Percentiles rank a stretch among this genome's conserved stretches.
Evolutionary conservation across 2,888 invertebrate species (phyloP).

Genomic region (Poecilus cupreus): DNA sequence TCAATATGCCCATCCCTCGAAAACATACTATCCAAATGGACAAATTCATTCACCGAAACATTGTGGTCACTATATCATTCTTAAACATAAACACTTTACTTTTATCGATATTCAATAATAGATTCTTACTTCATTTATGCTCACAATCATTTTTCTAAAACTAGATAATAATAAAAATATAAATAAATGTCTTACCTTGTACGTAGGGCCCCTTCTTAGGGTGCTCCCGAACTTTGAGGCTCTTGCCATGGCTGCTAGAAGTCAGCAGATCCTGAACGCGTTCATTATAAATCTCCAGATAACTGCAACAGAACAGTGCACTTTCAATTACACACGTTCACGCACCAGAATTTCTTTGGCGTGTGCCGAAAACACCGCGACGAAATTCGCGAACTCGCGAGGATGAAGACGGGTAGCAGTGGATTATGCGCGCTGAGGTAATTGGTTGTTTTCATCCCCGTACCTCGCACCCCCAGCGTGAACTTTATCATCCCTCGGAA

Average conservation of each 20-base stretch:
- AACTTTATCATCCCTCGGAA: conserved; percentile 24
- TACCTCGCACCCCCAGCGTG: background rate
- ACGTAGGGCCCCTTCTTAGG: conserved; percentile 87
- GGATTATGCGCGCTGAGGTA: conserved; percentile 32
- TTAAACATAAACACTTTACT: too few species aligned
- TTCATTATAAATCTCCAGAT: conserved; percentile 80
- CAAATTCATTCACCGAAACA: too few species aligned
- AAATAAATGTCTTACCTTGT: conserved; percentile 84
- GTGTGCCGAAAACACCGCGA: background rate
- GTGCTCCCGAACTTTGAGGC: conserved; percentile 85
- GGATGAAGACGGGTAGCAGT: background rate
- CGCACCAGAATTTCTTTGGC: background rate
- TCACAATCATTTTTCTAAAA: too few species aligned
- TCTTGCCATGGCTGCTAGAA: conserved; percentile 66
- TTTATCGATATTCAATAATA: too few species aligned
- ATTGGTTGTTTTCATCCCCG: conserved; percentile 20
- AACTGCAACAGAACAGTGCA: conserved; percentile 70
- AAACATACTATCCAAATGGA: too few species aligned
- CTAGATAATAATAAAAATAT: too few species aligned
- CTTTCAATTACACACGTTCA: background rate
- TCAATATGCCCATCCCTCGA: too few species aligned
- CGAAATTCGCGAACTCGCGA: background rate
- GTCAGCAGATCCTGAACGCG: conserved; percentile 83
- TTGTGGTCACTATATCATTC: too few species aligned
- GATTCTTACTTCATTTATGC: too few species aligned